Conservation (phyloP, 2,113 vertebrate genomes). For the Natator depressus region DNA sequence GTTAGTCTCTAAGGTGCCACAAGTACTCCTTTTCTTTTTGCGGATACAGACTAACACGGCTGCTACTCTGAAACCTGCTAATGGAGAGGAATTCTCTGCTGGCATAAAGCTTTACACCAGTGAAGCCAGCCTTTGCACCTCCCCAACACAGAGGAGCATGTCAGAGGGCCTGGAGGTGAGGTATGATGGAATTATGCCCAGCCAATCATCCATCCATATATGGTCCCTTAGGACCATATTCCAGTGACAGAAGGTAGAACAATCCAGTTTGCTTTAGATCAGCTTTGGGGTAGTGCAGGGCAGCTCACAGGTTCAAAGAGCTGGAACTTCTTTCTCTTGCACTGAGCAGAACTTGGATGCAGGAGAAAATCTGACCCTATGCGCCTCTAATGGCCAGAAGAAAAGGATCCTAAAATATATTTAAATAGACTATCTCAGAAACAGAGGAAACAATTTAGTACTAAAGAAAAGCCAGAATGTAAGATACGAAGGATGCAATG, state of each 20-base stretch:
- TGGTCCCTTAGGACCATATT: neutral
- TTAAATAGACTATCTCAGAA: neutral
- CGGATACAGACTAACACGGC: no score
- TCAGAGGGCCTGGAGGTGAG: neutral
- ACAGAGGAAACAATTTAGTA: neutral
- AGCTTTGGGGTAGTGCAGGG: neutral
- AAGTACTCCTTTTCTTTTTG: no score
- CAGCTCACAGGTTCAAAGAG: no score
- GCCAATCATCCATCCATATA: neutral
- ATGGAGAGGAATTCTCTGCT: neutral
- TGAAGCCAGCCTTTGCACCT: neutral
- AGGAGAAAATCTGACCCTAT: neutral
- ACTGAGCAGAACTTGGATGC: neutral
- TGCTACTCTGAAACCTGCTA: rapidly evolving
- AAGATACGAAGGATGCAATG: neutral
- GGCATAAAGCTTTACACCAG: neutral
- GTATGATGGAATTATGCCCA: neutral
- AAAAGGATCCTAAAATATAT: neutral
- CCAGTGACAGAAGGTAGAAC: neutral
- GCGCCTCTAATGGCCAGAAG: neutral
- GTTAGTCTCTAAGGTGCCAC: no score
- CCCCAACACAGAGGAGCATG: rapidly evolving
- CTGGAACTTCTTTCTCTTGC: neutral
- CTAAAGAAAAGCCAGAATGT: neutral
- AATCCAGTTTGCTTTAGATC: neutral